These are phyloP conservation scores for Megamerina dolium DNA, from an alignment of 2,888 invertebrate genomes.

Conservation along the genomic window DNA sequence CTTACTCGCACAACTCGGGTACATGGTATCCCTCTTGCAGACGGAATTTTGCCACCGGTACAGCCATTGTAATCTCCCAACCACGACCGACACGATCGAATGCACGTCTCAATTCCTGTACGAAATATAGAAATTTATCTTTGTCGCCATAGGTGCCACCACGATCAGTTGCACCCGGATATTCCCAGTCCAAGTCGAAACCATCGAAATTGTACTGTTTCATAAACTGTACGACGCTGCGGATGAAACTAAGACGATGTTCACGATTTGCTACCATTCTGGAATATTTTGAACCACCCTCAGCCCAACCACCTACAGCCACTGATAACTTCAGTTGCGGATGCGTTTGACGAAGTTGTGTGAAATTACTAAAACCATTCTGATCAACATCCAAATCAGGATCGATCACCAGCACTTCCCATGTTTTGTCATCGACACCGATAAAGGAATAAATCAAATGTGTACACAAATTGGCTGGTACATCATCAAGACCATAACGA, in stretches of 20 bases:
- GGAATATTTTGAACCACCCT: constrained; percentile 83
- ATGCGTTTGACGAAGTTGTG: constrained; percentile 61
- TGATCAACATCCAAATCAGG: constrained; percentile 71
- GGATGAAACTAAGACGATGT: constrained; percentile 65
- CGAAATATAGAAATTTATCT: constrained; percentile 73
- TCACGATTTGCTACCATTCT: constrained; percentile 68
- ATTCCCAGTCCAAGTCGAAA: constrained; percentile 86
- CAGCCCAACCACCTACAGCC: constrained; percentile 87
- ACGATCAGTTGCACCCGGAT: constrained; percentile 81
- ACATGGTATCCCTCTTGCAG: constrained; percentile 87
- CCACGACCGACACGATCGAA: constrained; percentile 68
- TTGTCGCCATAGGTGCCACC: constrained; percentile 81
- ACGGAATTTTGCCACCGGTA: constrained; percentile 79
- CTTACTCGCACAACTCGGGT: constrained; percentile 80
- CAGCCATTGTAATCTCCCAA: constrained; percentile 87
- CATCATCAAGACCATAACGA: constrained; percentile 75
- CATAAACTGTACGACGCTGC: constrained; percentile 71
- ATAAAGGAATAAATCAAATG: constrained; percentile 86
- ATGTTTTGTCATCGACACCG: constrained; percentile 71
- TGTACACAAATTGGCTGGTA: constrained; percentile 76
- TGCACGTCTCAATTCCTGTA: constrained; percentile 72
- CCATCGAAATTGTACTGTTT: constrained; percentile 75
- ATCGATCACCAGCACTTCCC: constrained; percentile 74
- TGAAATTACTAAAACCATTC: constrained; percentile 74
- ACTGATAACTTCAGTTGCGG: constrained; percentile 71